phyloP scores from a whole-genome alignment of 2,888 invertebrate species.

The Apamea sordens region DNA sequence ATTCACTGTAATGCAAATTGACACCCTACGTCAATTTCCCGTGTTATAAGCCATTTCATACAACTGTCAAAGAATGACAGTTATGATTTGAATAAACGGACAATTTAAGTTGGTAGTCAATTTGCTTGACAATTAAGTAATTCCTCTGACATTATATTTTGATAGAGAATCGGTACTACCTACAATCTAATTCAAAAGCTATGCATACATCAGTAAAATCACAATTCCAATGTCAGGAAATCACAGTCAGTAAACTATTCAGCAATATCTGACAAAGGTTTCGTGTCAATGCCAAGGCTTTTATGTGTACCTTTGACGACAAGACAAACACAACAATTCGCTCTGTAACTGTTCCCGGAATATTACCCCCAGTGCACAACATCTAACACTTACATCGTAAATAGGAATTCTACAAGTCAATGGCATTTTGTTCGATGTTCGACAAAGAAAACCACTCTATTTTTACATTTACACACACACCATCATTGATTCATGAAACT shows the following conservation, averaged over 20 bases:
- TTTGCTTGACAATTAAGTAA: neutral
- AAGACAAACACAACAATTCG: conserved; percentile 33
- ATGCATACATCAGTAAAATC: neutral
- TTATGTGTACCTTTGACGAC: conserved; percentile 22
- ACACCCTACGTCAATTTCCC: neutral
- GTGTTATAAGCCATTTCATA: neutral
- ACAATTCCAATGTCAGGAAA: conserved; percentile 6
- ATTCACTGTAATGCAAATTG: neutral
- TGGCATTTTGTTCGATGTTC: conserved; percentile 30
- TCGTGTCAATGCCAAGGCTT: conserved; percentile 27
- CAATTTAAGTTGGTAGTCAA: neutral
- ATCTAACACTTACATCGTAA: conserved; percentile 36
- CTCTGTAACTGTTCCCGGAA: conserved; percentile 38
- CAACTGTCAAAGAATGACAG: neutral
- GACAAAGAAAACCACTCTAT: conserved; percentile 36
- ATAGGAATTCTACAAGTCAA: conserved; percentile 27
- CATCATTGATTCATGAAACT: conserved; percentile 42
- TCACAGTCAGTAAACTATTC: conserved; percentile 19
- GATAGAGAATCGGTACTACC: neutral
- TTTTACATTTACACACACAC: conserved; percentile 18
- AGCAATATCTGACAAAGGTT: conserved; percentile 20
- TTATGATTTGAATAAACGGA: neutral
- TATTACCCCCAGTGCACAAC: conserved; percentile 30
- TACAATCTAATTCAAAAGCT: neutral
- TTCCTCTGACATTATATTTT: neutral